Base-by-base conservation (phyloP, 53 echinoderm and acorn worm species). In the Mesocentrotus franciscanus region DNA sequence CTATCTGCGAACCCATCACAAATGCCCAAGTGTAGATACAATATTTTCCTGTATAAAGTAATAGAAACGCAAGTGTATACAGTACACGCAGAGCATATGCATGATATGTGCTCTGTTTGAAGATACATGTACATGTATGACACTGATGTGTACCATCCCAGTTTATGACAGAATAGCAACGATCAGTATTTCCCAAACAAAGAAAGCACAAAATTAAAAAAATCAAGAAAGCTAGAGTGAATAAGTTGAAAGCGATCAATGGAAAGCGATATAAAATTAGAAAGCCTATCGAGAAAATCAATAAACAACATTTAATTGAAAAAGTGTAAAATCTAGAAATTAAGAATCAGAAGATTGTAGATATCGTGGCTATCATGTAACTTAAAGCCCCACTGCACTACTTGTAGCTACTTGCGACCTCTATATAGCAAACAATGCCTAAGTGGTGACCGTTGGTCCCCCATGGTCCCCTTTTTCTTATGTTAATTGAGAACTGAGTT, bases 121-220 rank as follows among this genome's bases (percentile, higher is more conserved):
- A 68, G 68, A 26, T 68, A 24, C 49, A 49, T 49, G 1, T 68
- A 24, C 49, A 49, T 49, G 1, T 68, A 18, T 68, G 3, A 68
- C 24, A 24, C 24, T 24, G 24, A 68, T 9, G 26, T 68, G 8
- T 24, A 68, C 26, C 6, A 68, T 68, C 68, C 68, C 18, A 68
- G 24, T 20, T 68, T 68, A 68, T 24, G 24, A 68, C 68, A 68
- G 8, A 68, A 26, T 68, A 24, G 6, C 76, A 33, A 33, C 29
- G 33, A 33, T 33, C 76, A 32, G n/a, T 81, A 81, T 81, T 36
- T 36, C 42, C 39, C 2, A 42, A 42, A 81, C 5, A 81, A 81
- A 81, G 81, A 81, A 81, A 81, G 81, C 81, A n/a, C 36, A 42
- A 81, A 81, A 81, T 42, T 81, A 8, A 81, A 42, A 6, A 81